These are phyloP conservation scores for Globia sparganii DNA, from an alignment of 2,888 invertebrate species.

Conservation along the genomic window DNA sequence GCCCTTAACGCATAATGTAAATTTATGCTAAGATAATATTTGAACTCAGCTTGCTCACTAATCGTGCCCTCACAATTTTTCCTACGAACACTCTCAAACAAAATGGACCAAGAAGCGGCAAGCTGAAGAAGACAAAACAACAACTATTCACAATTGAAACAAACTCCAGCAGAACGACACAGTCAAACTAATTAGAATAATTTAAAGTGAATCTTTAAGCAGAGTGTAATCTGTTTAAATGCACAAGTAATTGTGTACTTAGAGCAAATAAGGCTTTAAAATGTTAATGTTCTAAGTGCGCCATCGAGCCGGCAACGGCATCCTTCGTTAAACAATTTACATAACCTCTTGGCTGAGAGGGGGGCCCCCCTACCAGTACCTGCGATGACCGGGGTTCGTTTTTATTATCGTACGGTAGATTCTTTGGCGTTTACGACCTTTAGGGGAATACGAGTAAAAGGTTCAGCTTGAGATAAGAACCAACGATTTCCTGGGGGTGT, in stretches of 20 bases:
- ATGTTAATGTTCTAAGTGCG: conserved; percentile 86
- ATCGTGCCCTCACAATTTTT: neutral
- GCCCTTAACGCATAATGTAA: neutral
- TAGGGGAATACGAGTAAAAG: conserved; percentile 42
- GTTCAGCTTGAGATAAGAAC: conserved; percentile 1
- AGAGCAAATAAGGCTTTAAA: conserved; percentile 85
- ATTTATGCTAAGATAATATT: neutral
- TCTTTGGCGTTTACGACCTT: conserved; percentile 41
- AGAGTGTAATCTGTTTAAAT: conserved; percentile 83
- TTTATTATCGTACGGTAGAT: conserved; percentile 32
- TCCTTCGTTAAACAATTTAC: conserved; percentile 86
- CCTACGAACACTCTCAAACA: neutral
- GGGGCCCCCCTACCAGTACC: conserved; percentile 7
- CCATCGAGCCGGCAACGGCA: conserved; percentile 80
- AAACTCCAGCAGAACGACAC: conserved; percentile 37
- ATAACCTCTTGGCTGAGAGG: conserved; percentile 70
- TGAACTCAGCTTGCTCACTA: neutral
- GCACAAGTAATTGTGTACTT: conserved; percentile 86
- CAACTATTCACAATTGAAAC: conserved; percentile 48
- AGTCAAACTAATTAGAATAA: conserved; percentile 78
- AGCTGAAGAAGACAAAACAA: conserved; percentile 35
- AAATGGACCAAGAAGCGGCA: neutral
- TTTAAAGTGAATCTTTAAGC: conserved; percentile 73
- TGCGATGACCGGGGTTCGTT: conserved; percentile 27
- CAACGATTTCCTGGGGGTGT: conserved; percentile 1